These are phyloP conservation scores for Apoda limacodes DNA, from an alignment of 2,888 invertebrate genomes.

Conservation along the genomic window DNA sequence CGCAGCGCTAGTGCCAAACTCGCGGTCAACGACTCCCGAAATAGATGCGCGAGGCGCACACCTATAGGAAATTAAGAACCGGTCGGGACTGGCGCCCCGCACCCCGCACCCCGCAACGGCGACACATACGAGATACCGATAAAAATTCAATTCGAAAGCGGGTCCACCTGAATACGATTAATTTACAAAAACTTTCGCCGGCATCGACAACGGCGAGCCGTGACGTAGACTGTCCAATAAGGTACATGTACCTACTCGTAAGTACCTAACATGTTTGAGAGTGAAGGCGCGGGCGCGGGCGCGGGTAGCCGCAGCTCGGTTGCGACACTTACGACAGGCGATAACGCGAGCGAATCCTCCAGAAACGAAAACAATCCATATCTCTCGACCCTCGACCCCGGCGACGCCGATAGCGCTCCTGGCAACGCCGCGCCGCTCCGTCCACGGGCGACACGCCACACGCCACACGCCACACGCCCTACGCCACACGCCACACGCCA, in stretches of 20 bases:
- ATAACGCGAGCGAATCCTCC: slow-evolving; percentile 20
- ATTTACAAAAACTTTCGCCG: slow-evolving; percentile 54
- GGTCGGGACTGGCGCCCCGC: slow-evolving; percentile 47
- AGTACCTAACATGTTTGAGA: too few species aligned
- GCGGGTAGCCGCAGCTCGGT: slow-evolving; percentile 8
- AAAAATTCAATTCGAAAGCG: slow-evolving; percentile 62
- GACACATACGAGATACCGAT: slow-evolving; percentile 29
- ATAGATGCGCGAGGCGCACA: slow-evolving; percentile 57
- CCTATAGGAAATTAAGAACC: slow-evolving; percentile 57
- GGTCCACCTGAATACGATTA: slow-evolving; percentile 57
- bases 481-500: background rate
- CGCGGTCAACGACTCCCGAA: slow-evolving; percentile 68
- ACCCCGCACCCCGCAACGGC: slow-evolving; percentile 28
- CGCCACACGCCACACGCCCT: background rate
- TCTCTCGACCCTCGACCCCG: slow-evolving; percentile 23
- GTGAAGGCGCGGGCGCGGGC: slow-evolving; percentile 11
- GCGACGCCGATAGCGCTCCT: slow-evolving; percentile 3
- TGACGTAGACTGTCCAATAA: too few species aligned
- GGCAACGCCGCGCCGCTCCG: background rate
- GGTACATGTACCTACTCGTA: too few species aligned
- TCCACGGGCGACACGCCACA: background rate
- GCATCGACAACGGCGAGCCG: too few species aligned
- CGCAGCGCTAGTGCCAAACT: slow-evolving; percentile 40
- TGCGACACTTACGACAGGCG: slow-evolving; percentile 16
- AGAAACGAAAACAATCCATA: slow-evolving; percentile 23